These are phyloP conservation scores for Luffia ferchaultella DNA, from an alignment of 2,888 invertebrate species.

Conservation along the genomic window DNA sequence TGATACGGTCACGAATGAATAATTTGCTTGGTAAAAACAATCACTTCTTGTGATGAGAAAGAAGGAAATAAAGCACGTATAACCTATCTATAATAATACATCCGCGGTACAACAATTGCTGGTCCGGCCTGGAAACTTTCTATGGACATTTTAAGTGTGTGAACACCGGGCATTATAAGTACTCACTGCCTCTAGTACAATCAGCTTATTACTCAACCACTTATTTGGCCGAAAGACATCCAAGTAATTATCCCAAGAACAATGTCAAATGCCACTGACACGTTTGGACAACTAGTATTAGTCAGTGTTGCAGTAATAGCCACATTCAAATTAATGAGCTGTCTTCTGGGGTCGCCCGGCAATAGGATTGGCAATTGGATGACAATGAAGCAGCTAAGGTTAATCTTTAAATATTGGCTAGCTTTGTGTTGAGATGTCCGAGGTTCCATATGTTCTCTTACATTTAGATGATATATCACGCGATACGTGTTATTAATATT, in stretches of 20 bases:
- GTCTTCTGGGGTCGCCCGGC: conserved; percentile 13
- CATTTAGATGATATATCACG: too few relatives aligned
- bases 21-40: neutral
- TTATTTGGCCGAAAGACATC: neutral
- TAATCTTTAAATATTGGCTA: too few relatives aligned
- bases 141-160: conserved; percentile 11
- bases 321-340: conserved; percentile 24
- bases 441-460: too few relatives aligned
- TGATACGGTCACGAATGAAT: neutral
- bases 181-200: too few relatives aligned
- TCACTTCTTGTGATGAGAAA: neutral
- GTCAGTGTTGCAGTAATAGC: conserved; percentile 14
- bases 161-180: too few relatives aligned
- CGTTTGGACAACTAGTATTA: conserved; percentile 18
- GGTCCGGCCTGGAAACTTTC: conserved; percentile 15
- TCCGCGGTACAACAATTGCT: conserved; percentile 1
- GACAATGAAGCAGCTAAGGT: too few relatives aligned
- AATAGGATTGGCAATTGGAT: conserved; percentile 6
- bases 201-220: too few relatives aligned
- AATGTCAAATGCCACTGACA: conserved; percentile 13
- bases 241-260: conserved; percentile 20
- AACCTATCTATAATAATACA: neutral
- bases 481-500: too few relatives aligned
- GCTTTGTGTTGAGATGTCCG: too few relatives aligned
- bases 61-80: neutral